A percentile compares a stretch with the other conserved stretches of the same genome.
phyloP scores from a whole-genome alignment of 2,888 invertebrate genomes.

The Scaptomyza parva region DNA sequence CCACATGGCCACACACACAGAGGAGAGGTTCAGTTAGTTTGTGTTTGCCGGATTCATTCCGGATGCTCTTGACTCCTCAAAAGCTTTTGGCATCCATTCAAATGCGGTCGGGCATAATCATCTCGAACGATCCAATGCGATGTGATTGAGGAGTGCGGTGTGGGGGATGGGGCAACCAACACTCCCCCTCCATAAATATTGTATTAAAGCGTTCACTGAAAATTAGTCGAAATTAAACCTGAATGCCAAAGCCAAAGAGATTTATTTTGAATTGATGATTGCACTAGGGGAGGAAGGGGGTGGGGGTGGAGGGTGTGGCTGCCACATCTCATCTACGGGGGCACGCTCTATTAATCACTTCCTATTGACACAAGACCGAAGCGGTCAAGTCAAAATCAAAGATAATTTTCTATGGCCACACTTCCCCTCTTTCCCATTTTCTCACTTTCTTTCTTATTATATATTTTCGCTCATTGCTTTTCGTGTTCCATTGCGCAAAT shows the following conservation, averaged over 20 bases:
- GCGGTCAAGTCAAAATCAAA: slow-evolving; percentile 68
- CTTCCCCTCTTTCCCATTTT: not conserved
- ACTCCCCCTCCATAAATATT: slow-evolving; percentile 74
- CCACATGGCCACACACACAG: slow-evolving; percentile 10
- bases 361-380: slow-evolving; percentile 67
- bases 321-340: slow-evolving; percentile 1
- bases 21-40: slow-evolving; percentile 3
- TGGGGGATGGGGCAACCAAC: slow-evolving; percentile 1
- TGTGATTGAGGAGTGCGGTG: too few relatives aligned
- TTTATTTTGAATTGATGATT: slow-evolving; percentile 45
- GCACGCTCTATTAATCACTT: slow-evolving; percentile 71
- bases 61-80: slow-evolving; percentile 64
- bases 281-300: too few relatives aligned
- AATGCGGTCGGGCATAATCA: slow-evolving; percentile 64
- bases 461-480: not conserved
- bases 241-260: slow-evolving; percentile 43
- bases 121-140: slow-evolving; percentile 25
- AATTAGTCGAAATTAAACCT: slow-evolving; percentile 75
- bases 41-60: slow-evolving; percentile 13
- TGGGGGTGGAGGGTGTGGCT: too few relatives aligned
- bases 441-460: not conserved
- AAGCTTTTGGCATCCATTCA: slow-evolving; percentile 46
- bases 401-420: slow-evolving; percentile 67
- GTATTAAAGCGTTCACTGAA: slow-evolving; percentile 72
- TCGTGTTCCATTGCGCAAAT: slow-evolving; percentile 48